A percentile compares a stretch with the other conserved stretches of the same genome.
Conservation (phyloP, 1,140 invertebrate species). For the Papilio xuthus region DNA sequence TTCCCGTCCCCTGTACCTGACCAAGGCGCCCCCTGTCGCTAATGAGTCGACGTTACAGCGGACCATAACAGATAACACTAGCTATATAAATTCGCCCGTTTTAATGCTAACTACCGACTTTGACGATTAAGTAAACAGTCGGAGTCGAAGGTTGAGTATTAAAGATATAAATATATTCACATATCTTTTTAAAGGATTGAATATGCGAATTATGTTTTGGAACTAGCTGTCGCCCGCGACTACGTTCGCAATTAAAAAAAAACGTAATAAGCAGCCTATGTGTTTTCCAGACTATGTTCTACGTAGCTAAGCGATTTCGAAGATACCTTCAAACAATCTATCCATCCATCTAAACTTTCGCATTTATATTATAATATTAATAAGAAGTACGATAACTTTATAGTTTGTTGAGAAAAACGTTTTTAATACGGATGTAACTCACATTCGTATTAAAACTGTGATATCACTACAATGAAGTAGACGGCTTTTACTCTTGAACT, state of each 20-base stretch:
- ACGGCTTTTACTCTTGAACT: not conserved
- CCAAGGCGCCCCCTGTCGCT: slow-evolving; percentile 64
- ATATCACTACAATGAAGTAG: not conserved
- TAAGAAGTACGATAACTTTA: not conserved
- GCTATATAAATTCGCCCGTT: slow-evolving; percentile 45
- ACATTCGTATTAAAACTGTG: not conserved
- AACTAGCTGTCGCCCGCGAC: too few species aligned
- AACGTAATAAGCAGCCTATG: too few species aligned
- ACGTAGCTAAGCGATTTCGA: too few species aligned
- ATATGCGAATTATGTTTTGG: not conserved
- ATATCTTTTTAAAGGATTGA: not conserved
- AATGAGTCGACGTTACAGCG: slow-evolving; percentile 65
- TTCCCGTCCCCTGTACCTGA: slow-evolving; percentile 62
- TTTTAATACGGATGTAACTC: too few species aligned
- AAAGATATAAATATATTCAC: not conserved
- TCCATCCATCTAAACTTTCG: too few species aligned
- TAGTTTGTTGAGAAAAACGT: not conserved
- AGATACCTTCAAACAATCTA: too few species aligned
- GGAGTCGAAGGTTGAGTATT: not conserved
- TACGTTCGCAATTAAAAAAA: too few species aligned
- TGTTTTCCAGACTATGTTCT: too few species aligned
- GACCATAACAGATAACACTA: slow-evolving; percentile 47
- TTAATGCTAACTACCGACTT: slow-evolving; percentile 37
- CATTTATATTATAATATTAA: too few species aligned
- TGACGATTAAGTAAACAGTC: not conserved